These are phyloP conservation scores for Busseola fusca DNA, from an alignment of 2,888 invertebrate genomes.

Conservation along the genomic window DNA sequence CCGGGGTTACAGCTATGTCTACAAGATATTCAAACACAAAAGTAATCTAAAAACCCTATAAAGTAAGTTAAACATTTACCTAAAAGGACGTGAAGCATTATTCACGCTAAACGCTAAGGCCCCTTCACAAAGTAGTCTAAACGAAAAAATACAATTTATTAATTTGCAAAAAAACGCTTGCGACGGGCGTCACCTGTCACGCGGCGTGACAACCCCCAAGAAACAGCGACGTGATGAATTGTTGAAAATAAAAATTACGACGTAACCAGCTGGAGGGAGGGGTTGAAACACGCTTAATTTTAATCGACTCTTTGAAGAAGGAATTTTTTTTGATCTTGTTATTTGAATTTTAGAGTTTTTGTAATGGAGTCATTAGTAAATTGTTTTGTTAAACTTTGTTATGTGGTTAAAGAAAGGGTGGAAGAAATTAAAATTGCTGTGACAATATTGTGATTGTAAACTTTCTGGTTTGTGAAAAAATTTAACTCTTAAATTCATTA, in stretches of 20 bases:
- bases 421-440: constrained; percentile 17
- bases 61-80: constrained; percentile 62
- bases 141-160: constrained; percentile 77
- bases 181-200: constrained; percentile 79
- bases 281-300: constrained; percentile 74
- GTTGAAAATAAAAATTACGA: constrained; percentile 84
- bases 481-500: not conserved
- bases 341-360: constrained; percentile 42
- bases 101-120: constrained; percentile 63
- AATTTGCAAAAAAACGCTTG: constrained; percentile 74
- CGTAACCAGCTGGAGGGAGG: constrained; percentile 73
- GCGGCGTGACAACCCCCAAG: constrained; percentile 71
- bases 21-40: constrained; percentile 40
- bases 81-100: constrained; percentile 60
- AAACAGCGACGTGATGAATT: constrained; percentile 80
- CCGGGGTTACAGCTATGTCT: not conserved
- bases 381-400: constrained; percentile 33
- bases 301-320: constrained; percentile 73
- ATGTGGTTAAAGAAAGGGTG: constrained; percentile 33
- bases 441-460: not conserved
- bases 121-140: constrained; percentile 67
- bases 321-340: constrained; percentile 62
- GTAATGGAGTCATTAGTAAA: constrained; percentile 37
- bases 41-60: constrained; percentile 55
- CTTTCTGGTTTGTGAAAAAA: constrained; percentile 3